phyloP scores from a whole-genome alignment of 2,113 vertebrate genomes.

The Pterophyllum scalare region DNA sequence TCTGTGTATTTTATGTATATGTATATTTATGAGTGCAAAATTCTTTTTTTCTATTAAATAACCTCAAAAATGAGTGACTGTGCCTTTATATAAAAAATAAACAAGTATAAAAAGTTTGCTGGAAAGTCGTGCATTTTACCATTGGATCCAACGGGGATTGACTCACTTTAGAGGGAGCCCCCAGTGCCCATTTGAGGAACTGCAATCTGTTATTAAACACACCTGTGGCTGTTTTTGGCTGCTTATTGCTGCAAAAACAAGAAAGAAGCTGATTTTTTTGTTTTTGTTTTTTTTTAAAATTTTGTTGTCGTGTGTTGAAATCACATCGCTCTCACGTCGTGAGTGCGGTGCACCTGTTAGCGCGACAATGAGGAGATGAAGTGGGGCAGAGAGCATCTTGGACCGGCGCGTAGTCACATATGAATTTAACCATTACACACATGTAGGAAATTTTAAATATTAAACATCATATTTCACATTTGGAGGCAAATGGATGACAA shows the following conservation, averaged over 20 bases:
- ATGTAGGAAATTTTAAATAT: neutral
- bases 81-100: too few species aligned
- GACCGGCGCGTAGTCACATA: neutral
- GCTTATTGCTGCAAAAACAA: neutral
- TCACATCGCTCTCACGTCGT: neutral
- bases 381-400: neutral
- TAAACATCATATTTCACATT: neutral
- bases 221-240: neutral
- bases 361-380: neutral
- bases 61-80: too few species aligned
- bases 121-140: rapidly evolving
- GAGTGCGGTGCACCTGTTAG: neutral
- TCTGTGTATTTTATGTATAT: too few species aligned
- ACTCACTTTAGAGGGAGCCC: neutral
- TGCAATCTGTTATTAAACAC: neutral
- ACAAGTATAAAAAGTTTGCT: neutral
- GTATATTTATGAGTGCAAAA: too few species aligned
- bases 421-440: neutral
- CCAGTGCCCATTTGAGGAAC: neutral
- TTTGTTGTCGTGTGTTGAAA: neutral
- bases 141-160: too few species aligned
- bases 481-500: neutral
- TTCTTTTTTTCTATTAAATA: too few species aligned
- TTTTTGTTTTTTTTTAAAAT: neutral
- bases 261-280: neutral